Evolutionary conservation across 2,797 vertebrate genomes (phyloP).

Genomic region (Myiothlypis coronata): DNA sequence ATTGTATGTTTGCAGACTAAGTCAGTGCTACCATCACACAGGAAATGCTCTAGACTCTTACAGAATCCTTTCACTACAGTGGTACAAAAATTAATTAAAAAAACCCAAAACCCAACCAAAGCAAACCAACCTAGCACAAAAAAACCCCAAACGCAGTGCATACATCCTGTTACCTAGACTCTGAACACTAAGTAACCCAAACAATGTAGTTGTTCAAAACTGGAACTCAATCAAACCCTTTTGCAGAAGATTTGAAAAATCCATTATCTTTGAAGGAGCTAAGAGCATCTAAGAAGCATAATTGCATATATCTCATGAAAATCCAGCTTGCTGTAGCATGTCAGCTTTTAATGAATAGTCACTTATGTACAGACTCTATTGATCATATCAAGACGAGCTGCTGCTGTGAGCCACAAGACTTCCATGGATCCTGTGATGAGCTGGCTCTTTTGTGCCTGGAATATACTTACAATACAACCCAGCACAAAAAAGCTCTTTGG

Average conservation of each 20-base stretch:
- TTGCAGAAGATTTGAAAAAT: background rate
- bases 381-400: background rate
- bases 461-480: background rate
- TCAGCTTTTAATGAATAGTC: background rate
- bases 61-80: background rate
- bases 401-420: background rate
- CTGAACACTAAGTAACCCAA: background rate
- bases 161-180: background rate
- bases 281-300: background rate
- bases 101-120: accelerated
- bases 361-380: background rate
- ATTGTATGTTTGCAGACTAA: background rate
- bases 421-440: background rate
- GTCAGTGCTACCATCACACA: background rate
- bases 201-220: background rate
- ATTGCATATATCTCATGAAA: background rate
- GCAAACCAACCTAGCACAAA: background rate
- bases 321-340: background rate
- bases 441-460: background rate
- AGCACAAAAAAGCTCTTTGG: background rate
- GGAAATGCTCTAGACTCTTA: background rate
- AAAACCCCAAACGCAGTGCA: accelerated
- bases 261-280: background rate
- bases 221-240: background rate
- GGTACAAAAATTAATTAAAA: background rate